These are phyloP conservation scores for Episyrphus balteatus DNA, from an alignment of 1,140 invertebrate species.

Conservation along the genomic window DNA sequence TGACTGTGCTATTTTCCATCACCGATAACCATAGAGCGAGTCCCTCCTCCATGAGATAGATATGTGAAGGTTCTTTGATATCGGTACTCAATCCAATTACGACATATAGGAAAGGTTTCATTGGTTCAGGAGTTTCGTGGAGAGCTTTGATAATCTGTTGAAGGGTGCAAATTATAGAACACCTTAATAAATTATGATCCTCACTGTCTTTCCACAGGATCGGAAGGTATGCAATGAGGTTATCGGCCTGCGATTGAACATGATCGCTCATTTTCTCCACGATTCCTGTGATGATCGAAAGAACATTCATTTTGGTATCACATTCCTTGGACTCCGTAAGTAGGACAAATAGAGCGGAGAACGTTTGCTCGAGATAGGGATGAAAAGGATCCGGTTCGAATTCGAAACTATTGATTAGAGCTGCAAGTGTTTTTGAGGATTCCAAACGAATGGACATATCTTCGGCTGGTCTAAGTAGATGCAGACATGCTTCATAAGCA, in stretches of 20 bases:
- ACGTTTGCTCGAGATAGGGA: slow-evolving; percentile 65
- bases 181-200: slow-evolving; percentile 81
- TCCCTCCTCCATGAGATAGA: slow-evolving; percentile 87
- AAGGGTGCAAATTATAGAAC: slow-evolving; percentile 79
- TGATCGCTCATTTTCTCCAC: slow-evolving; percentile 71
- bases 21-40: slow-evolving; percentile 79
- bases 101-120: slow-evolving; percentile 59
- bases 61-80: slow-evolving; percentile 62
- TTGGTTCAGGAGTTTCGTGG: slow-evolving; percentile 44
- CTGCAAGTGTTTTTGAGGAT: slow-evolving; percentile 59
- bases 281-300: slow-evolving; percentile 81
- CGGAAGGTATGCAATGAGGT: slow-evolving; percentile 73
- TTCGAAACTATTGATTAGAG: slow-evolving; percentile 83
- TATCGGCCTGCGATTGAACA: slow-evolving; percentile 52
- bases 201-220: slow-evolving; percentile 77
- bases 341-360: slow-evolving; percentile 69
- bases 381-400: slow-evolving; percentile 77
- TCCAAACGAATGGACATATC: slow-evolving; percentile 78
- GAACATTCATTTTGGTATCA: slow-evolving; percentile 88
- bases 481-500: slow-evolving; percentile 67
- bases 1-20: slow-evolving; percentile 58
- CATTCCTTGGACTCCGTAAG: slow-evolving; percentile 81
- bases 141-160: slow-evolving; percentile 47
- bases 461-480: slow-evolving; percentile 57
- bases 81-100: slow-evolving; percentile 75